Conservation (phyloP, 2,113 vertebrate genomes). For the Etheostoma spectabile region DNA sequence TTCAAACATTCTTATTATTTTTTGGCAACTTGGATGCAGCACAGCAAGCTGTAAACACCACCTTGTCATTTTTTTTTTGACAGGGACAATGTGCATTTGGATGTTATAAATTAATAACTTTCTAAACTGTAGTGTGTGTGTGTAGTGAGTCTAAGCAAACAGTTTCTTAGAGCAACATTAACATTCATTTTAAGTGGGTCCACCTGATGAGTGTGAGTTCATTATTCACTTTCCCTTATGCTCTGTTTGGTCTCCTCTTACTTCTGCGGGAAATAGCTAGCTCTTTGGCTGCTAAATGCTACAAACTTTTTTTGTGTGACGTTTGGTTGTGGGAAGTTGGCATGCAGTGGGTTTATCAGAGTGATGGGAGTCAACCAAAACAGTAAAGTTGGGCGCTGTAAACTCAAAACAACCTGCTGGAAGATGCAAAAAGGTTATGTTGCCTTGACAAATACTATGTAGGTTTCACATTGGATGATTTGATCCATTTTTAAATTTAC, state of each 20-base stretch:
- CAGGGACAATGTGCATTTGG: not conserved
- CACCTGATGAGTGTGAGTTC: not conserved
- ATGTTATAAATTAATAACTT: not conserved
- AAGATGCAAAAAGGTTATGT: not conserved
- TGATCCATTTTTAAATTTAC: not conserved
- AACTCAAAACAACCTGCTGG: not conserved
- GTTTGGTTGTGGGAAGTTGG: not conserved
- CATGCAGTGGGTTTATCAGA: not conserved
- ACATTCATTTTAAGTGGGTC: not conserved
- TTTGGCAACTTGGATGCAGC: not conserved
- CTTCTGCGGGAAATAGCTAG: not conserved
- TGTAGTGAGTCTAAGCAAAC: not conserved
- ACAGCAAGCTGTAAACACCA: not conserved
- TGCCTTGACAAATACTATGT: no score
- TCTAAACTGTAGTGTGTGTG: not conserved
- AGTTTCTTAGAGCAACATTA: not conserved
- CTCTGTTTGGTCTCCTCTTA: not conserved
- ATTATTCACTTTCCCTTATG: not conserved
- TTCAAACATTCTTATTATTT: not conserved
- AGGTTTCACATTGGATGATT: not conserved
- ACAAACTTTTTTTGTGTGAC: not conserved
- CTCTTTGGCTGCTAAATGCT: not conserved
- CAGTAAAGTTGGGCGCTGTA: not conserved
- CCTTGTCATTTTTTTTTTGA: not conserved
- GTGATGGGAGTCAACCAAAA: no score